Base-by-base conservation (phyloP, 2,888 invertebrate species). In the Ochropleura plecta region DNA sequence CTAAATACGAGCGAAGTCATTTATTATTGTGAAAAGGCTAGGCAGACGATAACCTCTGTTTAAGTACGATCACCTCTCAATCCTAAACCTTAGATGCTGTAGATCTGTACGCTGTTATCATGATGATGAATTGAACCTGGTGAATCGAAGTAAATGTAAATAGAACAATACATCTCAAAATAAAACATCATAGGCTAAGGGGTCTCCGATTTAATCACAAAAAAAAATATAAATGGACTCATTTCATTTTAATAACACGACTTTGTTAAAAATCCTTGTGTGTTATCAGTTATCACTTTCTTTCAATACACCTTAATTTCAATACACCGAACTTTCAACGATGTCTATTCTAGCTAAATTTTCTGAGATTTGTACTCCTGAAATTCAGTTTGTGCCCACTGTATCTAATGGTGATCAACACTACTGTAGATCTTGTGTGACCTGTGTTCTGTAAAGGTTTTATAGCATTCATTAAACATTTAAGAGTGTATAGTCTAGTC, bases 111-210 rank as follows among this genome's bases (percentile, higher is more conserved):
- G 9, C 53, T n/a, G 51, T 30, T 53, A 79, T 57, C 59, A 30
- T 68, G 59, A 59, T 59, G 67, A 65, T 51, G 67, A 49, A 48
- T 62, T 66, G 53, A 67, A 57, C 30, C 5, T 70, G 76, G 70
- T 80, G 48, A 51, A 67, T 80, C 42, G 51, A 20, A 42, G 9
- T 3, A 48, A 51, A 79, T 66, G 65, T 55, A 42, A 67, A 73
- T 73, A 30, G 18, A 46, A 53, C 40, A 60, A 55, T 51, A 49
- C 62, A 66, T 66, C n/a, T 69, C 30, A 46, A 66, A 66, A 75
- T 79, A 60, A 65, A 64, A 63, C 20, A 53, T n/a, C n/a, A 48
- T 75, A 20, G 53, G 20, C 40, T 73, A 63, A 42, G 70, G 68
- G 14, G 57, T 64, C 64, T 51, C 63, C 63, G 49, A 68, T 20